Base-by-base conservation (phyloP, 2,113 vertebrate genomes). In the Stigmatopora argus region DNA sequence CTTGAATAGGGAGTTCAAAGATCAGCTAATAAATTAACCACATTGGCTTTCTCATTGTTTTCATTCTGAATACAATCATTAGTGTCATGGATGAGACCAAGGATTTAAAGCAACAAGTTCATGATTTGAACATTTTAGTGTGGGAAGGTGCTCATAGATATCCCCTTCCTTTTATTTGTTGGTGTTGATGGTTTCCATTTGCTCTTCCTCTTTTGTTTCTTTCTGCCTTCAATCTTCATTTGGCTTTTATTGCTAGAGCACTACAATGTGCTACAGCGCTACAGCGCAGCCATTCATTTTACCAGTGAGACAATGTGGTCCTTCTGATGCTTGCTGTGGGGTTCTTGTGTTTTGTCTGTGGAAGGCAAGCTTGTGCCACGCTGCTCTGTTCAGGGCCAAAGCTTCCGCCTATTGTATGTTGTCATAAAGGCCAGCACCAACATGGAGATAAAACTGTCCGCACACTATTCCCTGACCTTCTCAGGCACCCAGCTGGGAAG, bases 391-490 rank as follows among this genome's bases (percentile, higher is more conserved):
- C 65, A 38, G 71, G 78, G 82, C 80, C 83, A 75, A 69, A 62
- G 74, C 77, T 69, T 53, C 71, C 73, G 80, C 63, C 81, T 75
- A 85, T 89, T 90, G 87, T 90, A 74, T 78, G 67, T 75, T 83
- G 85, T 85, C 87, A 89, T 89, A 90, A 88, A 88, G 77, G 75
- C 75, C 78, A 83, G 88, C 72, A 77, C 72, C 85, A 73, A 83
- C 82, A 83, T 52, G 64, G 79, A 86, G 87, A 87, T 89, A 86
- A 88, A 85, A 82, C 80, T 69, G 84, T 85, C 78, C 78, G 75
- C 86, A 85, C 79, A 84, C 89, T 88, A 87, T 86, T 87, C 80
- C 79, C 85, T 89, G 88, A 90, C 88, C 89, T 89, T 90, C 83
- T 88, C 78, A 77, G 82, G 81, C 85, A 86, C 85, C 86, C 89